Evolutionary conservation across 2,797 vertebrate species (phyloP).

Genomic region (Melanotaenia maccullochi): DNA sequence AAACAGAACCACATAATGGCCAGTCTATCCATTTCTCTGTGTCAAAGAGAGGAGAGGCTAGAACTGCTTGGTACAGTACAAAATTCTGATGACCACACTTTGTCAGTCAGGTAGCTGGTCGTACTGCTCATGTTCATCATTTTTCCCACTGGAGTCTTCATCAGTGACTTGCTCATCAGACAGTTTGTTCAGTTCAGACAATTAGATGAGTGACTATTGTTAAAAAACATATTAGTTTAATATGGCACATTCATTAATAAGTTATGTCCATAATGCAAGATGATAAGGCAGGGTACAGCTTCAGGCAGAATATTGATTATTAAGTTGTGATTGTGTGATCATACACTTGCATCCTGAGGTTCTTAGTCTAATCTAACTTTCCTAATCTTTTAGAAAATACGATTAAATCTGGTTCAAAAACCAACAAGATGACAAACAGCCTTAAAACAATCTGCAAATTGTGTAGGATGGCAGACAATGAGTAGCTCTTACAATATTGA

Average conservation of each 20-base stretch:
- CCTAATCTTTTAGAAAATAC: neutral
- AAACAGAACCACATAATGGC: neutral
- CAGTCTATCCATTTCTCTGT: conserved; percentile 1
- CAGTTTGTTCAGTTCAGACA: conserved; percentile 32
- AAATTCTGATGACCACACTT: conserved; percentile 11
- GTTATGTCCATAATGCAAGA: neutral
- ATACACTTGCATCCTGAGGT: neutral
- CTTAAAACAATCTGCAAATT: neutral
- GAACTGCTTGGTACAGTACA: conserved; percentile 31
- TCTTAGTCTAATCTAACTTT: neutral
- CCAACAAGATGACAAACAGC: too few relatives aligned
- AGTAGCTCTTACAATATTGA: neutral
- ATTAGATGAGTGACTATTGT: neutral
- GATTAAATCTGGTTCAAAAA: neutral
- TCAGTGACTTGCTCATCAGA: conserved; percentile 67
- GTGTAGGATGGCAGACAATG: neutral
- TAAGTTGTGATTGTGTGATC: neutral
- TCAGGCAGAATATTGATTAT: neutral
- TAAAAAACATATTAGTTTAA: neutral
- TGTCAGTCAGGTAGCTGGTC: conserved; percentile 74
- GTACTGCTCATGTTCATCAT: conserved; percentile 74
- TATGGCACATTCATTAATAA: neutral
- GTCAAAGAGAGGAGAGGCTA: conserved; percentile 24
- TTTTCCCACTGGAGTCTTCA: conserved; percentile 69
- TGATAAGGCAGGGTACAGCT: neutral